phyloP scores from a whole-genome alignment of 2,113 vertebrate genomes.

The Malurus alboscapulatus region DNA sequence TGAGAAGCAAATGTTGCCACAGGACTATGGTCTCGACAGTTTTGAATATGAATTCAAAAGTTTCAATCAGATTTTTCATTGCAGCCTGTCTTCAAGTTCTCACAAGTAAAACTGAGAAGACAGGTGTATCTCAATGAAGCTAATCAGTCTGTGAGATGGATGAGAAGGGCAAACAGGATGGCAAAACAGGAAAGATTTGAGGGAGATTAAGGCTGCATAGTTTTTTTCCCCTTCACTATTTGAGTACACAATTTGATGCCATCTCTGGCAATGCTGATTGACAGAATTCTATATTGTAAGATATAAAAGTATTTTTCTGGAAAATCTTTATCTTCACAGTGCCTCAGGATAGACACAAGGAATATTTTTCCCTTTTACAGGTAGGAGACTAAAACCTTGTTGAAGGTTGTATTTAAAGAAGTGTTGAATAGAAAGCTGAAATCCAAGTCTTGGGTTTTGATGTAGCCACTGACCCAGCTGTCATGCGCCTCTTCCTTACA shows the following conservation, averaged over 20 bases:
- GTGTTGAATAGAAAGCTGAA: background rate
- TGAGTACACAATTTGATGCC: background rate
- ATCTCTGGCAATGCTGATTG: background rate
- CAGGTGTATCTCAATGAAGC: background rate
- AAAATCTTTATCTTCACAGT: background rate
- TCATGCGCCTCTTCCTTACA: background rate
- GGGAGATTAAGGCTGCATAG: background rate
- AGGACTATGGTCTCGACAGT: background rate
- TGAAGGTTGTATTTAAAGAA: background rate
- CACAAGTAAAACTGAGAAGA: background rate
- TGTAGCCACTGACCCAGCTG: background rate
- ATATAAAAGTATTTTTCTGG: background rate
- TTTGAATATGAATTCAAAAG: background rate
- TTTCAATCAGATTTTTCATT: background rate
- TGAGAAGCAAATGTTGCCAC: background rate
- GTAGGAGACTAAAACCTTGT: background rate
- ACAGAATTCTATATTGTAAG: conserved; percentile 9
- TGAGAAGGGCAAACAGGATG: background rate
- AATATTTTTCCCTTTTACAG: background rate
- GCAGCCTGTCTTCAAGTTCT: background rate
- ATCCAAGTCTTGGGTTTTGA: background rate
- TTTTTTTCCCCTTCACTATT: background rate
- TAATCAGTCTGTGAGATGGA: background rate
- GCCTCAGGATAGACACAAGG: background rate
- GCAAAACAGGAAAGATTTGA: background rate